Evolutionary conservation across 2,797 vertebrate species (phyloP).

Genomic region (Hozukius guyotensis): DNA sequence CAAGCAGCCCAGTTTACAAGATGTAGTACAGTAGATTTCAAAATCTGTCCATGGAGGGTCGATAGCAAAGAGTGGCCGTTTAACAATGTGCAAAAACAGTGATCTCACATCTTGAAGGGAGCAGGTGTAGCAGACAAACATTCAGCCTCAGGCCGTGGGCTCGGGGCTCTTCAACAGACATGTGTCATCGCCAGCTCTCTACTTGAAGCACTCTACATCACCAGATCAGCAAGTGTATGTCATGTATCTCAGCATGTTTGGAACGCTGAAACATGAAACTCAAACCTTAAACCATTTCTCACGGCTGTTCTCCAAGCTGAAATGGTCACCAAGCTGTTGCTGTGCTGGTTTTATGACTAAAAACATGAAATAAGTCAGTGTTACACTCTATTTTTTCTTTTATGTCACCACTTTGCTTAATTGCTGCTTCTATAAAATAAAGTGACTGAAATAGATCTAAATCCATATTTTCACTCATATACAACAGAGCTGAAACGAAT

Average conservation of each 20-base stretch:
- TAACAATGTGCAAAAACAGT: background rate
- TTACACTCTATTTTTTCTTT: background rate
- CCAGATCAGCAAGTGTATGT: conserved; percentile 34
- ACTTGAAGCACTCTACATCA: conserved; percentile 65
- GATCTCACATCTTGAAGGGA: conserved; percentile 38
- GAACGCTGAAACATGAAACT: conserved; percentile 22
- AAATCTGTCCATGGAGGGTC: background rate
- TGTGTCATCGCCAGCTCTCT: conserved; percentile 76
- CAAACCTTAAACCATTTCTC: background rate
- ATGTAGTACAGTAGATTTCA: background rate
- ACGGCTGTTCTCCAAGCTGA: background rate
- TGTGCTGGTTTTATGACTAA: background rate
- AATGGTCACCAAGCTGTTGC: background rate
- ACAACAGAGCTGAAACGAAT: background rate
- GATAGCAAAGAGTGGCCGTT: background rate
- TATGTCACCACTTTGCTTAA: background rate
- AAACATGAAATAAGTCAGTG: background rate
- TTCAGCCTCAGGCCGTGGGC: conserved; percentile 35
- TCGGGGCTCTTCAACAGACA: conserved; percentile 65
- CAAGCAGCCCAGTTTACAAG: conserved; percentile 7
- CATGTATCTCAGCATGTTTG: conserved; percentile 22
- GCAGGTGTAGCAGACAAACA: conserved; percentile 77
- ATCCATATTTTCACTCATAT: background rate
- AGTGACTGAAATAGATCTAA: background rate
- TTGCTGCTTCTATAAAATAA: background rate